phyloP scores from a whole-genome alignment of 2,797 vertebrate genomes.

The Melanotaenia maccullochi region DNA sequence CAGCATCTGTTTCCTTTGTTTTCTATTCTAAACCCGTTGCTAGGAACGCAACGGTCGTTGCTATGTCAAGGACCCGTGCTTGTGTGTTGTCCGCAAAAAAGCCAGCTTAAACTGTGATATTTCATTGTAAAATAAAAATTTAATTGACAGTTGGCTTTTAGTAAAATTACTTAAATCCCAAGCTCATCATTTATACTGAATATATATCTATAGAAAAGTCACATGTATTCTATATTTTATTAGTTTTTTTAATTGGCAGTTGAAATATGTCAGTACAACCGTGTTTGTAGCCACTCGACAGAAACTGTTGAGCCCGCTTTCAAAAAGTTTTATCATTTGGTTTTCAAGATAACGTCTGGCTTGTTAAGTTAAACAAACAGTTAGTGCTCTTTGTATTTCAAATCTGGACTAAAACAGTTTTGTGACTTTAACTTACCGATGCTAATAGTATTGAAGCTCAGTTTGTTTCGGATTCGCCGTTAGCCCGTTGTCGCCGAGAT shows the following conservation, averaged over 20 bases:
- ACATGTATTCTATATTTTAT: background rate
- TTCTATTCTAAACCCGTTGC: constrained; percentile 50
- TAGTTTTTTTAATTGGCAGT: constrained; percentile 51
- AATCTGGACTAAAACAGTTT: background rate
- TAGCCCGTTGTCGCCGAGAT: constrained; percentile 67
- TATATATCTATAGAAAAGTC: rapidly evolving
- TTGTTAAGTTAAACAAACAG: background rate
- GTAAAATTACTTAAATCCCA: rapidly evolving
- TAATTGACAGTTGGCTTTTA: rapidly evolving
- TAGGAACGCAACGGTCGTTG: constrained; percentile 66
- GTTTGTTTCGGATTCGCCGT: background rate
- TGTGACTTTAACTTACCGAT: background rate
- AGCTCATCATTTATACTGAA: rapidly evolving
- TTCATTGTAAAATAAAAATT: background rate
- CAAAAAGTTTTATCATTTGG: background rate
- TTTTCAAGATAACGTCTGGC: background rate
- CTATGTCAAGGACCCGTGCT: constrained; percentile 61
- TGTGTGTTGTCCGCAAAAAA: constrained; percentile 26
- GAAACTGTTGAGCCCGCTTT: background rate
- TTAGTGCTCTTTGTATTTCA: background rate
- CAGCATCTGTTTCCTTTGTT: constrained; percentile 37
- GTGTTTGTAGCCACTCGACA: constrained; percentile 35
- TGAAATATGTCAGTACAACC: constrained; percentile 6
- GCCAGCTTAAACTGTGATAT: constrained; percentile 41
- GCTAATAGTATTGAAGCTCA: background rate